Evolutionary conservation across 2,888 invertebrate genomes (phyloP).

Genomic region (Auanema freiburgensis): DNA sequence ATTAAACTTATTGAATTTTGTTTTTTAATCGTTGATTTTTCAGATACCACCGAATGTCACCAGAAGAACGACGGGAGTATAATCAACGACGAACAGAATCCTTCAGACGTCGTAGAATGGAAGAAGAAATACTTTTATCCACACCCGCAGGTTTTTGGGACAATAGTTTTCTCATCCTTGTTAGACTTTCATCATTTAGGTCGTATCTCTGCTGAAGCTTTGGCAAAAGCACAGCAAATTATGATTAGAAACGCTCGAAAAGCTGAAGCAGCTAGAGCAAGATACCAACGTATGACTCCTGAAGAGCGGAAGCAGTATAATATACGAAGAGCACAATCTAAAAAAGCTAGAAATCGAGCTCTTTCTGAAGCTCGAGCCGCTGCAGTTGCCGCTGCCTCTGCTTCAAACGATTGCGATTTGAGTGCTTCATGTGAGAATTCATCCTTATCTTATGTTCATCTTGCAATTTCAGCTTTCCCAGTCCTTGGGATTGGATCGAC

Average conservation of each 20-base stretch:
- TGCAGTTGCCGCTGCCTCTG: not conserved
- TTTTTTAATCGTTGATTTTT: constrained; percentile 5
- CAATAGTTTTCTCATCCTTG: not conserved
- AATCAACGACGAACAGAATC: constrained; percentile 59
- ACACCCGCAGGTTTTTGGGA: constrained; percentile 50
- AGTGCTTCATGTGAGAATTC: too few species aligned
- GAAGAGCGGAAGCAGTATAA: constrained; percentile 38
- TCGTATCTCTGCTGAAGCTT: constrained; percentile 34
- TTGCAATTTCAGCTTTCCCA: not conserved
- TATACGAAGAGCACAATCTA: constrained; percentile 18
- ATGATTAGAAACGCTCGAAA: constrained; percentile 46
- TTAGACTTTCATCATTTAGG: constrained; percentile 16
- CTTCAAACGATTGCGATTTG: too few species aligned
- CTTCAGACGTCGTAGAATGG: constrained; percentile 49
- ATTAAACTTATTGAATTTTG: not conserved
- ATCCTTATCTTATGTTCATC: too few species aligned
- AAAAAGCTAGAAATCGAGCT: constrained; percentile 7
- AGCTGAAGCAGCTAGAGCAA: constrained; percentile 38
- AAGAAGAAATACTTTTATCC: constrained; percentile 56
- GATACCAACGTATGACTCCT: constrained; percentile 44
- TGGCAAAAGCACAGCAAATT: constrained; percentile 43
- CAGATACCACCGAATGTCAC: constrained; percentile 48
- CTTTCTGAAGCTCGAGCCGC: not conserved
- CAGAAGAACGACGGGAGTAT: constrained; percentile 57
- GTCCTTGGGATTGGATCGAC: constrained; percentile 4